phyloP scores from a whole-genome alignment of 1,140 invertebrate genomes.

The Chironomus tepperi region DNA sequence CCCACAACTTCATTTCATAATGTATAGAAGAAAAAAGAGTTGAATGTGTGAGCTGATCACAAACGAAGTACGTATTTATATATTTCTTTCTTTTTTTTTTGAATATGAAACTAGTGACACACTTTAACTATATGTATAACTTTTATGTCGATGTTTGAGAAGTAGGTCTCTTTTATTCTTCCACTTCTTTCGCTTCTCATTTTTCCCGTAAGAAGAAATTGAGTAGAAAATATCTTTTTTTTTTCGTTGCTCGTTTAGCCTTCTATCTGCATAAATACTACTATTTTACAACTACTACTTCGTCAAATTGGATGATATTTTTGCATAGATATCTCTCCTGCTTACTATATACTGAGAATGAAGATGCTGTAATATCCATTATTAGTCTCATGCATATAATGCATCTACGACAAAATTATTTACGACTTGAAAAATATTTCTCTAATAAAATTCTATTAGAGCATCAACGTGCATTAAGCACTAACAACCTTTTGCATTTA shows the following conservation, averaged over 20 bases:
- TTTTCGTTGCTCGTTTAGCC: neutral
- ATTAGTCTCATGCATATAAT: too few species aligned
- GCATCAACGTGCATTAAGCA: too few species aligned
- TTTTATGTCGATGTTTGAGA: slow-evolving; percentile 2
- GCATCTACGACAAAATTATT: too few species aligned
- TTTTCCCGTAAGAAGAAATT: neutral
- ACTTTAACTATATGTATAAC: neutral
- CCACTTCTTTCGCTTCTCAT: slow-evolving; percentile 2
- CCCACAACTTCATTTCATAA: slow-evolving; percentile 4
- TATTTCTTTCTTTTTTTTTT: neutral
- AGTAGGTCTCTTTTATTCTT: slow-evolving; percentile 20
- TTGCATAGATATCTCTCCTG: too few species aligned
- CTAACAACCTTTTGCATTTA: too few species aligned
- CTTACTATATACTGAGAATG: too few species aligned
- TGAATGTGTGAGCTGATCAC: neutral
- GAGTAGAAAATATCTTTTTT: neutral
- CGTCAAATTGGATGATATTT: too few species aligned
- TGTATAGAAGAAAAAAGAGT: neutral
- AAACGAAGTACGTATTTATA: neutral
- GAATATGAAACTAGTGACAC: slow-evolving; percentile 21
- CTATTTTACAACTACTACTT: too few species aligned
- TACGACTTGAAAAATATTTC: too few species aligned
- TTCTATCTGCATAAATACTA: too few species aligned
- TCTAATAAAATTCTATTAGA: too few species aligned
- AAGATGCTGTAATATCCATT: too few species aligned